Base-by-base conservation (phyloP, 1,140 invertebrate genomes). In the Phymastichus coffea region DNA sequence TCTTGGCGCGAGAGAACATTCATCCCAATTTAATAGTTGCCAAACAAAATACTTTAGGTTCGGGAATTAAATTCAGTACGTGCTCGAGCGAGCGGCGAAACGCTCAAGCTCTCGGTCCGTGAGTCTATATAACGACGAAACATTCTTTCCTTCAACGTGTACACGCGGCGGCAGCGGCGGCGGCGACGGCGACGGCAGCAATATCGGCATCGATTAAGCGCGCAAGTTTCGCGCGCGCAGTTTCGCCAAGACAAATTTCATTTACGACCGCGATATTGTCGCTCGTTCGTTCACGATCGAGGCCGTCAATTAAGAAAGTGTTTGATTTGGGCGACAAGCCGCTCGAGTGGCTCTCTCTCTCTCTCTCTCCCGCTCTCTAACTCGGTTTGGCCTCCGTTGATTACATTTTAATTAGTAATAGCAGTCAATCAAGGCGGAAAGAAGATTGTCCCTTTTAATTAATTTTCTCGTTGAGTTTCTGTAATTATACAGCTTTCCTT, bases 371-470 rank as follows among this genome's bases (percentile, higher is more conserved):
- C 44, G 25, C n/a, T n/a, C n/a, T n/a, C n/a, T n/a, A n/a, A n/a
- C n/a, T n/a, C n/a, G n/a, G n/a, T n/a, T n/a, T n/a, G n/a, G n/a
- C n/a, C n/a, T n/a, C n/a, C 37, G 64, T 64, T 71, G 67, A 73
- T 75, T 73, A 74, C 74, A 73, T 72, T 73, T 75, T 75, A 75
- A 75, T 75, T 75, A 72, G 70, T 68, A 73, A 73, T 70, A 67
- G 66, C 68, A 74, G 67, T 66, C 67, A 70, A 74, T 75, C 70
- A 73, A 71, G 68, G 69, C 56, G 43, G 43, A 43, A 44, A 46
- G 43, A 15, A 49, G 28, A 19, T 23, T 57, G 43, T 46, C 25
- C 57, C 38, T 30, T 49, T 28, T 63, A 22, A 49, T 26, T 46
- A 25, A 41, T 52, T 37, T 54, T 43, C 40, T 48, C 37, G 17